phyloP scores from a whole-genome alignment of 1,140 invertebrate species.

The Belonocnema kinseyi region DNA sequence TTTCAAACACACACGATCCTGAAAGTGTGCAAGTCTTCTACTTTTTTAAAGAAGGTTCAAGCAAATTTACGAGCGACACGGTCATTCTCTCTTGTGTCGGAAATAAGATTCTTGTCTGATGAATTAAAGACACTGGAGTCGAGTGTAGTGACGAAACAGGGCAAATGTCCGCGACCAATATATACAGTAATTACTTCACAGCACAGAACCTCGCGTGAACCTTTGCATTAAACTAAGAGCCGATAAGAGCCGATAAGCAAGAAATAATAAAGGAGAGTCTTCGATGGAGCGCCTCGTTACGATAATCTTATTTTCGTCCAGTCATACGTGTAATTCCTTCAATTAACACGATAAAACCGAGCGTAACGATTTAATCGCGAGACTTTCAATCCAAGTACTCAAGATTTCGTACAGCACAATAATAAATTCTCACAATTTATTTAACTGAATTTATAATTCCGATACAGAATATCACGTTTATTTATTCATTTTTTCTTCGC shows the following conservation, averaged over 20 bases:
- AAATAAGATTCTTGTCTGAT: constrained; percentile 21
- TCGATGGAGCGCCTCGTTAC: constrained; percentile 1
- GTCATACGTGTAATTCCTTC: constrained; percentile 31
- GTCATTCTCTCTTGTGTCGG: background rate
- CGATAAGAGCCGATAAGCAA: constrained; percentile 14
- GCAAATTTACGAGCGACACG: background rate
- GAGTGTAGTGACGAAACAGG: constrained; percentile 31
- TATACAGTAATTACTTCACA: constrained; percentile 38
- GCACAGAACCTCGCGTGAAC: constrained; percentile 50
- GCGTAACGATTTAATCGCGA: constrained; percentile 23
- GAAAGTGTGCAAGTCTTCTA: background rate
- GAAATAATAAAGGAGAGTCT: constrained; percentile 26
- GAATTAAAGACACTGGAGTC: background rate
- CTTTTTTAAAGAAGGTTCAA: background rate
- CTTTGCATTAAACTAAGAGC: constrained; percentile 47
- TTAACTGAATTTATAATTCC: background rate
- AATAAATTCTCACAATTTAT: constrained; percentile 25
- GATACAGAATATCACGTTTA: background rate
- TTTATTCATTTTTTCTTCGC: background rate
- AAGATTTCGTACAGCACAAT: constrained; percentile 23
- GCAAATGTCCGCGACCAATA: constrained; percentile 10
- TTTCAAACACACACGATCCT: background rate
- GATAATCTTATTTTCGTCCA: constrained; percentile 31
- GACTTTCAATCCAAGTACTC: constrained; percentile 5
- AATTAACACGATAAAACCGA: constrained; percentile 27